Percentiles rank a stretch among this genome's conserved stretches.
Conservation (phyloP, 2,113 vertebrate genomes). For the Calyptommatus sinebrachiatus region DNA sequence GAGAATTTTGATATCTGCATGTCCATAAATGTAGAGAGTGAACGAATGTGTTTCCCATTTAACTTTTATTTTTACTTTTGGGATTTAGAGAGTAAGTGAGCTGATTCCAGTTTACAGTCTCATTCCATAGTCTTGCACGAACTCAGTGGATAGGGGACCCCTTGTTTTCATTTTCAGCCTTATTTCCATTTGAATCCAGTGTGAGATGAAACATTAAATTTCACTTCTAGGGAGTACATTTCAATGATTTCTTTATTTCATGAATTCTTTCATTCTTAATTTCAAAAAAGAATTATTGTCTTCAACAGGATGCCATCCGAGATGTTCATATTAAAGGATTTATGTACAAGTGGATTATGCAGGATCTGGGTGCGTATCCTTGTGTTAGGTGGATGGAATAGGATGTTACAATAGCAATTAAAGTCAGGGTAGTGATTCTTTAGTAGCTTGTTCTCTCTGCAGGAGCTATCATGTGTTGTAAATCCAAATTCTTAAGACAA, state of each 20-base stretch:
- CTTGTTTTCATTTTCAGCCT: neutral
- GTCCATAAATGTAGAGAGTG: no score
- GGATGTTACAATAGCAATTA: no score
- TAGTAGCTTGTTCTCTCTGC: neutral
- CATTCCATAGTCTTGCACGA: neutral
- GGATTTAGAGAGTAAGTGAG: neutral
- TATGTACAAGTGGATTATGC: conserved; percentile 87
- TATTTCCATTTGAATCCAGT: neutral
- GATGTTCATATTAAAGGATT: conserved; percentile 84
- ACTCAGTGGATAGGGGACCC: neutral
- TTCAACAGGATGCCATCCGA: conserved; percentile 76
- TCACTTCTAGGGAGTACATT: no score
- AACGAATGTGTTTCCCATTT: neutral
- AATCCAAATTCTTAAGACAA: no score
- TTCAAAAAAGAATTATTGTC: neutral
- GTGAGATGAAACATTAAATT: neutral
- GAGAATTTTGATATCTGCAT: no score
- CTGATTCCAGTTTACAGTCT: neutral
- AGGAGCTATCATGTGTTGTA: neutral
- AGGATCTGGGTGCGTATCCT: conserved; percentile 76
- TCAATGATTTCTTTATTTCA: neutral
- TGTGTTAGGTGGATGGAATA: no score
- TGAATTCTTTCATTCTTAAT: neutral
- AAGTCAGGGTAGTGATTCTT: neutral
- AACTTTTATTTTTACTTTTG: neutral